Conservation (phyloP, 2,888 invertebrate species). For the Tiliacea citrago region DNA sequence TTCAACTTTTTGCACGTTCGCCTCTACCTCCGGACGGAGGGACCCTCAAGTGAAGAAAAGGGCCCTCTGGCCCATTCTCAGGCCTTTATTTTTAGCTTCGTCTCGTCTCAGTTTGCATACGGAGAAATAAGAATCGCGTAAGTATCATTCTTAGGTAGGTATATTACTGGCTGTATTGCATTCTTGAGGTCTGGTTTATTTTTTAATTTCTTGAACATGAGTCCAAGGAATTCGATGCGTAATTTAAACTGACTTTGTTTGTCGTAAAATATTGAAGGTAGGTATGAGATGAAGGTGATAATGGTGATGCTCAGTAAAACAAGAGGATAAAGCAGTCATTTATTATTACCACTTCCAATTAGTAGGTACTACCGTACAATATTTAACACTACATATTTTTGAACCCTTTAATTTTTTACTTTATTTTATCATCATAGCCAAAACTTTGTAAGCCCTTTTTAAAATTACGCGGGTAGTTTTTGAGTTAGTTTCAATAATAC, state of each 20-base stretch:
- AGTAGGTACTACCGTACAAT: no score
- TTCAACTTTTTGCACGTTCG: slow-evolving; percentile 39
- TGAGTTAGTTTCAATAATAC: no score
- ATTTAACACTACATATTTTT: no score
- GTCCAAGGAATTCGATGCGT: slow-evolving; percentile 20
- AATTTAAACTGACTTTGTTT: background rate
- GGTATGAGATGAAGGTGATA: slow-evolving; percentile 13
- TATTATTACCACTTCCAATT: background rate
- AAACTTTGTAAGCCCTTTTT: no score
- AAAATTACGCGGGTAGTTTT: no score
- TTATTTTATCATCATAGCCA: no score
- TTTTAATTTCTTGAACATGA: slow-evolving; percentile 32
- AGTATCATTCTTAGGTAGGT: slow-evolving; percentile 47
- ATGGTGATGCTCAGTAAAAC: background rate
- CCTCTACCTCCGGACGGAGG: slow-evolving; percentile 32
- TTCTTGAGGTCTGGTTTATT: slow-evolving; percentile 42
- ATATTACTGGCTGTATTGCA: slow-evolving; percentile 42
- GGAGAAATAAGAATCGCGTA: slow-evolving; percentile 57
- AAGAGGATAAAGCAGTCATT: background rate
- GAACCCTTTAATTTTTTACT: no score
- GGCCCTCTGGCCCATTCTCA: no score
- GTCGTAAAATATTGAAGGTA: background rate
- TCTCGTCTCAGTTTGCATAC: slow-evolving; percentile 64
- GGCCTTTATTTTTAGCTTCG: slow-evolving; percentile 63
- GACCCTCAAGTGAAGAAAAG: slow-evolving; percentile 30